Conservation (phyloP, 2,113 vertebrate species). For the Phycodurus eques region DNA sequence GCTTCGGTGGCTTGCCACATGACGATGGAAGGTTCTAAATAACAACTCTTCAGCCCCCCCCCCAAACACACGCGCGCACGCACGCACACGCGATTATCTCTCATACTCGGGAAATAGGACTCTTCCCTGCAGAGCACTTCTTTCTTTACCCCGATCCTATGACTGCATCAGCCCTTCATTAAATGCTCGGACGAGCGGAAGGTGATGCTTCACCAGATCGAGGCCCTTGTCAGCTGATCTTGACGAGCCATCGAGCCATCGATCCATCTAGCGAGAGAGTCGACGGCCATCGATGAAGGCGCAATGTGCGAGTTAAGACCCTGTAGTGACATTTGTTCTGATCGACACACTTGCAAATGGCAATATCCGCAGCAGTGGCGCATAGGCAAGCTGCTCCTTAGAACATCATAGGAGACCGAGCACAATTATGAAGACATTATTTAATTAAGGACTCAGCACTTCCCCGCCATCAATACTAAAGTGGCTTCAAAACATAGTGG, state of each 20-base stretch:
- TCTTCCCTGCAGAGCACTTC: constrained; percentile 41
- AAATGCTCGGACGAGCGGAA: constrained; percentile 41
- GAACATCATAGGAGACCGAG: constrained; percentile 59
- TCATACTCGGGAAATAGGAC: constrained; percentile 24
- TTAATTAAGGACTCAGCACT: constrained; percentile 61
- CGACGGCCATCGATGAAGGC: constrained; percentile 35
- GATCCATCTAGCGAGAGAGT: background rate
- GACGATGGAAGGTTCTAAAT: constrained; percentile 37
- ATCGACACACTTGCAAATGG: constrained; percentile 11
- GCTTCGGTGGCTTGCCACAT: constrained; percentile 24
- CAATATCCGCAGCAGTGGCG: constrained; percentile 13
- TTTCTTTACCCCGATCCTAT: constrained; percentile 64
- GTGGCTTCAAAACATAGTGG: constrained; percentile 74
- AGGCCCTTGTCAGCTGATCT: constrained; percentile 27
- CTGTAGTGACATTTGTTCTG: constrained; percentile 12
- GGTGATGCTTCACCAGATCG: constrained; percentile 39
- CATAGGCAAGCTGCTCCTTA: constrained; percentile 41
- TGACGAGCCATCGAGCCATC: background rate
- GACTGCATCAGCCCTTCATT: constrained; percentile 67
- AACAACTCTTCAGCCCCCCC: constrained; percentile 12
- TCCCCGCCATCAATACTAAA: constrained; percentile 70
- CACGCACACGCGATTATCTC: constrained; percentile 26
- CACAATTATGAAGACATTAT: constrained; percentile 59
- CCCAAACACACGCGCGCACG: background rate
- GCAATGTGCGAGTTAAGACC: constrained; percentile 17